Conservation (phyloP, 2,797 vertebrate species). For the Fratercula arctica region DNA sequence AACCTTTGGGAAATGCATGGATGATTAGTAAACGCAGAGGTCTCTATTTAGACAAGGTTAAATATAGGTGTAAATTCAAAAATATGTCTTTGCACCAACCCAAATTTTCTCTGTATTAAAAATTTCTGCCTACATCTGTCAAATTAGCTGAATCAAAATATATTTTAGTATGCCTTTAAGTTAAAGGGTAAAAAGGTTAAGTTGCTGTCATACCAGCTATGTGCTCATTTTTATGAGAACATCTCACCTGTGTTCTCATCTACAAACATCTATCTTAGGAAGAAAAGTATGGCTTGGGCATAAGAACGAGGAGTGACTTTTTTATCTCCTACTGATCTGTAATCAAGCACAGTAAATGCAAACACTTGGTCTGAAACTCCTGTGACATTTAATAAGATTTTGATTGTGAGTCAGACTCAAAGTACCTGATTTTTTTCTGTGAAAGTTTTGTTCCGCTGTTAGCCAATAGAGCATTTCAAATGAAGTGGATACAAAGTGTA, state of each 20-base stretch:
- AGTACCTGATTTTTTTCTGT: neutral
- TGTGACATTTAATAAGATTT: constrained; percentile 27
- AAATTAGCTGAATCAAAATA: constrained; percentile 19
- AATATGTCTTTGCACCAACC: neutral
- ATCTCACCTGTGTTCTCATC: constrained; percentile 23
- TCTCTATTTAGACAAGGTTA: constrained; percentile 50
- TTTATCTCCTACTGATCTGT: constrained; percentile 39
- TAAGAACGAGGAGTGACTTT: neutral
- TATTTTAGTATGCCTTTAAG: constrained; percentile 45
- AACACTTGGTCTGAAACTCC: neutral
- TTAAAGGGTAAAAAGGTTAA: constrained; percentile 54
- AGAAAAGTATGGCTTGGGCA: constrained; percentile 24
- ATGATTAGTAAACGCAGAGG: constrained; percentile 17
- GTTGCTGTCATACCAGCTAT: neutral
- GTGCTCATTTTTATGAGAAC: constrained; percentile 37
- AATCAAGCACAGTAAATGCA: constrained; percentile 37
- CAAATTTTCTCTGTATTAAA: constrained; percentile 19
- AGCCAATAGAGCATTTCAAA: constrained; percentile 33
- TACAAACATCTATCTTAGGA: neutral
- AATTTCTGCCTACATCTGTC: constrained; percentile 20
- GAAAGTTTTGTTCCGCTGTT: neutral
- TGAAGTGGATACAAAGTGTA: constrained; percentile 30
- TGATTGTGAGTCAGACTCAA: constrained; percentile 15
- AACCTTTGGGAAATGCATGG: neutral
- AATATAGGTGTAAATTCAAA: constrained; percentile 47